Base-by-base conservation (phyloP, 2,113 vertebrate species). In the Pipra filicauda region DNA sequence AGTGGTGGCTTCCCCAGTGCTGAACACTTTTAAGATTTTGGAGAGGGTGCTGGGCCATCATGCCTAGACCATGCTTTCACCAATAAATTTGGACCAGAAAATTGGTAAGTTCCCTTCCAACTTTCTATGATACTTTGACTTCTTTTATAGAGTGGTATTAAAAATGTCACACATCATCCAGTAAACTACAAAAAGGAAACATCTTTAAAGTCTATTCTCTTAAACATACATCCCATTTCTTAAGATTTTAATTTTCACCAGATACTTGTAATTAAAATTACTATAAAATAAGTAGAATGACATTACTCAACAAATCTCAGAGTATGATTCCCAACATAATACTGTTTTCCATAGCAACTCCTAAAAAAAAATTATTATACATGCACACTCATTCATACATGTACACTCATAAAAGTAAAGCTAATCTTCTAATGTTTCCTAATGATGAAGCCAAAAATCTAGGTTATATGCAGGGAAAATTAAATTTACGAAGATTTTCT, bases 281-380 rank as follows among this genome's bases (percentile, higher is more conserved):
- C 31, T 92, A 55, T 61, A 67, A 91, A 92, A 75, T 74, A 84
- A 67, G 58, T 37, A 79, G 62, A 85, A 75, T 75, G 30, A 66
- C 44, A 78, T 91, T 78, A 89, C 57, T 95, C 49, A 93, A 91
- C 43, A 59, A 59, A 93, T 95, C 65, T 57, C 48, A 57, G 91
- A 87, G 37, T n/a, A 65, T 87, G 91, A 96, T 46, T 97, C 89
- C 95, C 13, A 46, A 62, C 70, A 69, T 7, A 77, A 59, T 41
- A 69, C 23, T 62, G 35, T 71, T 92, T 89, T 75, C 66, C 81
- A 88, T 89, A 88, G 87, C 84, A 96, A 91, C 91, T 61, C 26
- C n/a, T 66, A 55, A 81, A 87, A 93, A 90, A 66, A 28, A 3
- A 41, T 79, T 71, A 65, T 80, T 91, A 69, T 61, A 72, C 66